Conservation (phyloP, 2,797 vertebrate species). For the Pseudochaenichthys georgianus region DNA sequence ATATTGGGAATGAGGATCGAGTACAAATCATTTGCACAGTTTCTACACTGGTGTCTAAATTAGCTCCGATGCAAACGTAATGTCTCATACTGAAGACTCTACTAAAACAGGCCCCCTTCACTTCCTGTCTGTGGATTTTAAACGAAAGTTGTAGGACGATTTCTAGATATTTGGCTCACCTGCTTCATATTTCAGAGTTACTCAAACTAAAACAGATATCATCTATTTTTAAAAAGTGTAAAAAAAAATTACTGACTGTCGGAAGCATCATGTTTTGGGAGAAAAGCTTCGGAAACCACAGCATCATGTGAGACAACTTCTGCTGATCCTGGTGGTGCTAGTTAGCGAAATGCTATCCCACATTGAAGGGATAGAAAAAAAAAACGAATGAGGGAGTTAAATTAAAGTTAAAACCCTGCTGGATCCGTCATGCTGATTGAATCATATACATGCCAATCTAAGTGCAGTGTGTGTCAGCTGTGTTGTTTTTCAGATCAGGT, state of each 20-base stretch:
- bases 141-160: conserved; percentile 63
- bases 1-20: conserved; percentile 28
- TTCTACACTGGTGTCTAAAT: conserved; percentile 47
- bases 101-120: conserved; percentile 6
- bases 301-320: no score
- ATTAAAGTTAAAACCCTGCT: conserved; percentile 44
- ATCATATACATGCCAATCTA: conserved; percentile 27
- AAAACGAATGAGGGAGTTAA: background rate
- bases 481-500: conserved; percentile 26
- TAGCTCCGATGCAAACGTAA: conserved; percentile 37
- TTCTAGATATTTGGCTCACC: conserved; percentile 12
- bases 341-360: background rate
- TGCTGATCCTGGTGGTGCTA: no score
- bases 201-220: background rate
- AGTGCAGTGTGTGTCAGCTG: conserved; percentile 14
- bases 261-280: no score
- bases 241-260: no score
- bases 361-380: background rate
- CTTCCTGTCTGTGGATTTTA: background rate
- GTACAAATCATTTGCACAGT: conserved; percentile 48
- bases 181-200: no score
- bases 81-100: conserved; percentile 15
- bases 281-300: no score
- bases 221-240: background rate
- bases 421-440: conserved; percentile 19